Conservation (phyloP, 2,797 vertebrate genomes). For the Amblyopsis hoosieri region DNA sequence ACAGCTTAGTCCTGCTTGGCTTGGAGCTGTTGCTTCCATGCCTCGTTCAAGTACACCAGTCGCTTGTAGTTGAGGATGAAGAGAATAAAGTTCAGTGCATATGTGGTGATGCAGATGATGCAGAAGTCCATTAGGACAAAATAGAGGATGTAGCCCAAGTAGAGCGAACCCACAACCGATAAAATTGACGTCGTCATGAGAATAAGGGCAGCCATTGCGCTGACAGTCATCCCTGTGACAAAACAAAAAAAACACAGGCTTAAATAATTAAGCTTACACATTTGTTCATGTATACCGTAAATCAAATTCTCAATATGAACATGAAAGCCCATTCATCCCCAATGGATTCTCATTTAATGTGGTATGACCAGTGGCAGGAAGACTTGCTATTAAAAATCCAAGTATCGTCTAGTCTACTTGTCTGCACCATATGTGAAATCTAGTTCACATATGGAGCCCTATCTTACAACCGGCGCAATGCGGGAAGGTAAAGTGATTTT, state of each 20-base stretch:
- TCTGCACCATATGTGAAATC: too few species aligned
- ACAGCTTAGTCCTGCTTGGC: constrained; percentile 89
- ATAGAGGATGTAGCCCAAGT: constrained; percentile 99
- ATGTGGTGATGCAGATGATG: constrained; percentile 93
- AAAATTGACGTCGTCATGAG: constrained; percentile 98
- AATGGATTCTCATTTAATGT: too few species aligned
- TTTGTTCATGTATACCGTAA: neutral
- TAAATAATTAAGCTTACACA: too few species aligned
- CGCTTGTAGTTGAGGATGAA: constrained; percentile 99
- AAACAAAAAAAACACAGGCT: constrained; percentile 50
- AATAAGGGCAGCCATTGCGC: constrained; percentile 95
- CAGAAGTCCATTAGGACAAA: constrained; percentile 99
- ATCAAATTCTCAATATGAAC: too few species aligned
- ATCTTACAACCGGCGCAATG: too few species aligned
- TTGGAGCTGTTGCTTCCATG: constrained; percentile 96
- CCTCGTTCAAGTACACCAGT: constrained; percentile 99
- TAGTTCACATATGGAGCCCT: too few species aligned
- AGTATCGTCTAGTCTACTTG: too few species aligned
- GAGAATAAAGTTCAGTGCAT: constrained; percentile 98
- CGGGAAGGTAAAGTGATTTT: too few species aligned
- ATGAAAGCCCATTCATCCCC: too few species aligned
- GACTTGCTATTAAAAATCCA: too few species aligned
- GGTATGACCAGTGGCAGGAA: too few species aligned
- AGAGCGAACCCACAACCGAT: constrained; percentile 94
- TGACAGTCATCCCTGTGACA: constrained; percentile 92